phyloP scores from a whole-genome alignment of 2,797 vertebrate species.

The Hemibagrus guttatus region DNA sequence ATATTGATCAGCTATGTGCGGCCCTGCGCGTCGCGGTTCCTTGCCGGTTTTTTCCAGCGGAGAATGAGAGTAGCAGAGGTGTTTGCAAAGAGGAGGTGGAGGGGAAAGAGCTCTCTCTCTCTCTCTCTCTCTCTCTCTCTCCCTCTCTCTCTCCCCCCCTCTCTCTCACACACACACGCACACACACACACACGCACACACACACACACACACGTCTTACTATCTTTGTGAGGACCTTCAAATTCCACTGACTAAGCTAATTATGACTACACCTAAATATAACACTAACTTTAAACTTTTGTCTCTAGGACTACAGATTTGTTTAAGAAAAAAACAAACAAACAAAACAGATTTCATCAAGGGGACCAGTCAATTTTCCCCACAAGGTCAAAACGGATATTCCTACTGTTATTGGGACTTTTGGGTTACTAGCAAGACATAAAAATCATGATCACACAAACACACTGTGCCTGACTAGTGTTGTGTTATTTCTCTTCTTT shows the following conservation, averaged over 20 bases:
- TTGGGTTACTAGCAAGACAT: background rate
- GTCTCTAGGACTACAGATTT: background rate
- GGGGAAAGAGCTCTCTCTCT: conserved; percentile 56
- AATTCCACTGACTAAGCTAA: background rate
- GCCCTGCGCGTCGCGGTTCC: conserved; percentile 86
- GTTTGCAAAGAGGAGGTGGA: conserved; percentile 53
- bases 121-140: conserved; percentile 21
- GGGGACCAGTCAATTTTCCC: background rate
- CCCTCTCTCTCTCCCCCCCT: background rate
- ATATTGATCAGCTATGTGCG: conserved; percentile 95
- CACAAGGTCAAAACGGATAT: conserved; percentile 13
- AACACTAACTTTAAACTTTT: background rate
- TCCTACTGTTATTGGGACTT: background rate
- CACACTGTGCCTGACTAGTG: background rate
- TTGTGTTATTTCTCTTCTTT: background rate
- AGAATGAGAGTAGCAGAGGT: conserved; percentile 62
- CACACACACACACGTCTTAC: background rate
- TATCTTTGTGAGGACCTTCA: conserved; percentile 4
- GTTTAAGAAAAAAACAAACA: background rate
- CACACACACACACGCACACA: background rate
- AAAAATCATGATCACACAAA: conserved; percentile 4
- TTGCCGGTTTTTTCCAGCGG: conserved; percentile 71
- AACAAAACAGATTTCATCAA: background rate
- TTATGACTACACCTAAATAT: background rate
- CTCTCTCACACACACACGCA: background rate